Conservation (phyloP, 2,888 invertebrate species). For the Heliconius hortense region DNA sequence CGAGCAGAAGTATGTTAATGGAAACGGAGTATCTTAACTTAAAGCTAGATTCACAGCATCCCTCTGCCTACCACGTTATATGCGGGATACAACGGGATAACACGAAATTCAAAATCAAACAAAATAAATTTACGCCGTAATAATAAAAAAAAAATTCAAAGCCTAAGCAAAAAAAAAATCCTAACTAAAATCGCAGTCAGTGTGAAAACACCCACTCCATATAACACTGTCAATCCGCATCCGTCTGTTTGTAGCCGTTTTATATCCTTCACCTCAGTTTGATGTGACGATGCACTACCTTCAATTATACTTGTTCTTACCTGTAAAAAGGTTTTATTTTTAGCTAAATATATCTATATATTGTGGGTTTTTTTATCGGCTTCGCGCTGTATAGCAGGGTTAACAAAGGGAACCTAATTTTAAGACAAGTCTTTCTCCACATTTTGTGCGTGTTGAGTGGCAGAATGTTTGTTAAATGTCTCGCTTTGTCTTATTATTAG, state of each 20-base stretch:
- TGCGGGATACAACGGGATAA: too few species aligned
- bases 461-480: too few species aligned
- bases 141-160: too few species aligned
- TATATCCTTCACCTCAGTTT: slow-evolving; percentile 58
- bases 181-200: slow-evolving; percentile 3
- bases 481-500: neutral
- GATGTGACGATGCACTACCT: slow-evolving; percentile 61
- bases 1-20: too few species aligned
- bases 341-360: slow-evolving; percentile 1
- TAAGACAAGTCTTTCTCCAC: neutral
- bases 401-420: neutral
- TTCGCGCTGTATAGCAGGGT: neutral
- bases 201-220: slow-evolving; percentile 49
- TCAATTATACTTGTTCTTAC: slow-evolving; percentile 44
- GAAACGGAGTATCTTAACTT: neutral
- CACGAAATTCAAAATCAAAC: too few species aligned
- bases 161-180: neutral
- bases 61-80: neutral
- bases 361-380: neutral
- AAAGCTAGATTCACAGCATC: neutral
- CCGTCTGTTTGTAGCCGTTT: slow-evolving; percentile 55
- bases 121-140: too few species aligned
- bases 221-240: slow-evolving; percentile 54
- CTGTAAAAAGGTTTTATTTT: slow-evolving; percentile 24
- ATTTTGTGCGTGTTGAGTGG: neutral